Conservation (phyloP, 2,888 invertebrate species). For the Scelioninae gen. 2 region DNA sequence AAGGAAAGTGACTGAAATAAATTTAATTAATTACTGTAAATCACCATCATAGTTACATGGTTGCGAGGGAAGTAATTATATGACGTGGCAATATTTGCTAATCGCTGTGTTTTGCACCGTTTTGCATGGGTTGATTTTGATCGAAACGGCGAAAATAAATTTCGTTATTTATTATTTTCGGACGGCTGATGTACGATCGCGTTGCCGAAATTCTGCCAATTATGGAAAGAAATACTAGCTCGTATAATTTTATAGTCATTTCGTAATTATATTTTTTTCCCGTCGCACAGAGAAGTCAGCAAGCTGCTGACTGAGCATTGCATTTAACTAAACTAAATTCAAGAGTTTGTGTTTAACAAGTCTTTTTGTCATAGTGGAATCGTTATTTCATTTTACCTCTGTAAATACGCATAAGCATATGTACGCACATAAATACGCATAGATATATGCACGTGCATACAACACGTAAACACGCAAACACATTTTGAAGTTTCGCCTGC, state of each 20-base stretch:
- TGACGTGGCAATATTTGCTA: no score
- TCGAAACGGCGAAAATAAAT: not conserved
- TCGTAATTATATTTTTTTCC: constrained; percentile 24
- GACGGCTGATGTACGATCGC: not conserved
- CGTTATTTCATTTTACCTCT: no score
- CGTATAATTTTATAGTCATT: constrained; percentile 25
- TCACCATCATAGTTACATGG: not conserved
- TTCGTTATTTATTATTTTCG: constrained; percentile 17
- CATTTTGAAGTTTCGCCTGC: constrained; percentile 33
- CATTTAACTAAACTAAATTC: no score
- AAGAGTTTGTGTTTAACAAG: no score
- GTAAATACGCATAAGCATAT: no score
- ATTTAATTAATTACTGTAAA: constrained; percentile 3
- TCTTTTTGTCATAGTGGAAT: no score
- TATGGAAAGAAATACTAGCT: constrained; percentile 19
- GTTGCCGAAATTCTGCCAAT: constrained; percentile 17
- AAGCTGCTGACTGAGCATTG: constrained; percentile 24
- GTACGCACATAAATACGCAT: not conserved
- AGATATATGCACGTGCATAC: not conserved
- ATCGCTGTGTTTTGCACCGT: no score
- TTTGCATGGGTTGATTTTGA: not conserved
- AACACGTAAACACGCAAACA: not conserved
- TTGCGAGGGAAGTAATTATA: no score
- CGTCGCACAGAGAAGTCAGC: constrained; percentile 13
- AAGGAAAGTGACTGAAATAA: not conserved